A percentile compares a stretch with the other conserved stretches of the same genome.
phyloP scores from a whole-genome alignment of 2,797 vertebrate genomes.

The Manis pentadactyla region DNA sequence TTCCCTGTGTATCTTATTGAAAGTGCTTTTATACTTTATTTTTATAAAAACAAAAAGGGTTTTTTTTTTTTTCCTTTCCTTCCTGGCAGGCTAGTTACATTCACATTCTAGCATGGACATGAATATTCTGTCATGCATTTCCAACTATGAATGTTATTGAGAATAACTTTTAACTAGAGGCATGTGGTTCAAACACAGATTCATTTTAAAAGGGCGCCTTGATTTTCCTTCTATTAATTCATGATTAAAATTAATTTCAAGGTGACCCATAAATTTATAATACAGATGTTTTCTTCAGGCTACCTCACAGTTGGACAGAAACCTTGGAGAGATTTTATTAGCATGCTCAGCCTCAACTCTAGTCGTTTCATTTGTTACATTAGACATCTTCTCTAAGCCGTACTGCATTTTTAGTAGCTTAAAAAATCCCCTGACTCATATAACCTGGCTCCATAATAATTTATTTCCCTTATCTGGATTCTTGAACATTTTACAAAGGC shows the following conservation, averaged over 20 bases:
- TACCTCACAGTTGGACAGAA: conserved; percentile 70
- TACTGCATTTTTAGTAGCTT: conserved; percentile 53
- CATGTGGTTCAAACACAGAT: conserved; percentile 45
- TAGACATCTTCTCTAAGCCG: conserved; percentile 63
- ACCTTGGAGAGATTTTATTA: conserved; percentile 56
- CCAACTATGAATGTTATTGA: background rate
- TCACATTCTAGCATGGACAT: background rate
- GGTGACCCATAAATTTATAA: conserved; percentile 45
- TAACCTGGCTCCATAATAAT: conserved; percentile 52
- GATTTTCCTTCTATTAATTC: conserved; percentile 52
- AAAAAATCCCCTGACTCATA: conserved; percentile 9
- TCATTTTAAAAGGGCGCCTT: background rate
- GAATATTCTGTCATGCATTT: conserved; percentile 51
- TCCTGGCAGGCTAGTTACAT: conserved; percentile 54
- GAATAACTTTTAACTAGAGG: conserved; percentile 47
- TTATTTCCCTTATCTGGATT: conserved; percentile 67
- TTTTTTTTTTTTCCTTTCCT: background rate
- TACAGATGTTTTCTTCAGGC: conserved; percentile 63
- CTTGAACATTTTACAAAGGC: background rate
- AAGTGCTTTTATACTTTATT: background rate
- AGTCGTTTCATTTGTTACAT: conserved; percentile 54
- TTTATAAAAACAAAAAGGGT: too few species aligned
- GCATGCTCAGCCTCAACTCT: background rate
- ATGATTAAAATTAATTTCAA: conserved; percentile 72
- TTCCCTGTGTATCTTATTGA: background rate